Conservation (phyloP, 2,797 vertebrate genomes). For the Mus caroli region DNA sequence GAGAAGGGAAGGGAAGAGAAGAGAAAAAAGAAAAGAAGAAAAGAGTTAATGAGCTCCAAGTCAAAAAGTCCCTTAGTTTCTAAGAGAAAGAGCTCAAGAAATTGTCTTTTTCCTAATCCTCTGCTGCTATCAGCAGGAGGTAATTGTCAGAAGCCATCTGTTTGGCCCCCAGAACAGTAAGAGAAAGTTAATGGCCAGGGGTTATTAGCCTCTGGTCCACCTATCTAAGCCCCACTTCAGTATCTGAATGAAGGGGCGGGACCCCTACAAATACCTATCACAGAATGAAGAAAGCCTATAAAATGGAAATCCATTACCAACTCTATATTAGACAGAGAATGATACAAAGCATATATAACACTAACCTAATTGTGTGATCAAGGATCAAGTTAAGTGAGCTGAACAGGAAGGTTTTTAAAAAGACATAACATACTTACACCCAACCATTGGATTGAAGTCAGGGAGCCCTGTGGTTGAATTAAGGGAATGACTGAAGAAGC, state of each 20-base stretch:
- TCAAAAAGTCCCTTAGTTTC: neutral
- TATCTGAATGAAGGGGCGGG: neutral
- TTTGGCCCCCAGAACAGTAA: neutral
- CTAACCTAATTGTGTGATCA: neutral
- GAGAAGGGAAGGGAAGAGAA: too few species aligned
- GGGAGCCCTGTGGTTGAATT: neutral
- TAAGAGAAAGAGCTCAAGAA: neutral
- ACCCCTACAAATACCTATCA: neutral
- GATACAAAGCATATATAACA: neutral
- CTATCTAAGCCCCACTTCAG: neutral
- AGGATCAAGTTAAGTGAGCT: neutral
- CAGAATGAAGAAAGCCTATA: neutral
- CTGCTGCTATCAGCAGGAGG: neutral
- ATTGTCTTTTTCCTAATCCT: neutral
- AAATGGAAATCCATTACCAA: neutral
- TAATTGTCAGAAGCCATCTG: neutral
- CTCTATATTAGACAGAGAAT: neutral
- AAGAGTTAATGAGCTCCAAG: neutral
- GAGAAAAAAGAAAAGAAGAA: too few species aligned
- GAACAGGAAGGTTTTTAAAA: neutral
- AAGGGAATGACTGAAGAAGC: neutral
- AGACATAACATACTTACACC: neutral
- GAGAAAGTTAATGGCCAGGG: neutral
- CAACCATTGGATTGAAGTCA: neutral
- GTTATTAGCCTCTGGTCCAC: neutral